phyloP scores from a whole-genome alignment of 2,113 vertebrate genomes.

The Toxotes jaculatrix region DNA sequence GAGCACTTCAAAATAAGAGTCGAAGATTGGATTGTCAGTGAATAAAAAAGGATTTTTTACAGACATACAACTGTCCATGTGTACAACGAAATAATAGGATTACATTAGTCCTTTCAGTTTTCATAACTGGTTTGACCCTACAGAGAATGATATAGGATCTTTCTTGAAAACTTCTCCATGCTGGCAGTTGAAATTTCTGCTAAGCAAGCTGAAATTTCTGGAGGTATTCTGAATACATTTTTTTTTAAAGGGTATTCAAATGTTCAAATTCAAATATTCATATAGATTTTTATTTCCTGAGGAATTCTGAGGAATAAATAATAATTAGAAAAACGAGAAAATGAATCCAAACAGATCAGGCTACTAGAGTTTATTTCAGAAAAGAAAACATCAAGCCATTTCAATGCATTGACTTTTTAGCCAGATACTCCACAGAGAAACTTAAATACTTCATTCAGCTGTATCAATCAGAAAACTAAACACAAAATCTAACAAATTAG shows the following conservation, averaged over 20 bases:
- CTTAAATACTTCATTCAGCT: conserved; percentile 15
- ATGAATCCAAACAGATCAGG: not conserved
- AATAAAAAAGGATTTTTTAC: no score
- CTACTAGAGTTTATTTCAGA: conserved; percentile 61
- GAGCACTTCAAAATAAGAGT: conserved; percentile 21
- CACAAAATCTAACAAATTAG: conserved; percentile 28
- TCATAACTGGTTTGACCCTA: no score
- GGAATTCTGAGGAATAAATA: not conserved
- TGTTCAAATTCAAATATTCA: not conserved
- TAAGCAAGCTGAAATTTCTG: not conserved
- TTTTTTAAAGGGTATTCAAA: not conserved
- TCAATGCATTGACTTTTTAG: not conserved
- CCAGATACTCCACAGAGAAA: not conserved
- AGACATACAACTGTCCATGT: no score
- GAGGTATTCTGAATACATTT: no score
- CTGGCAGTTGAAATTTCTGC: not conserved
- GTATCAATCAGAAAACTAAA: conserved; percentile 20
- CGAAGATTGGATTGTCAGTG: no score
- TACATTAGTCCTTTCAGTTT: not conserved
- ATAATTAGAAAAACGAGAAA: not conserved
- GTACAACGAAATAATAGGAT: not conserved
- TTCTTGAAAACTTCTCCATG: not conserved
- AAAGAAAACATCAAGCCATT: conserved; percentile 6
- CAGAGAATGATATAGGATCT: no score
- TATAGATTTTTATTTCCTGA: not conserved